phyloP scores from a whole-genome alignment of 2,113 vertebrate genomes.

The Syngnathus scovelli region DNA sequence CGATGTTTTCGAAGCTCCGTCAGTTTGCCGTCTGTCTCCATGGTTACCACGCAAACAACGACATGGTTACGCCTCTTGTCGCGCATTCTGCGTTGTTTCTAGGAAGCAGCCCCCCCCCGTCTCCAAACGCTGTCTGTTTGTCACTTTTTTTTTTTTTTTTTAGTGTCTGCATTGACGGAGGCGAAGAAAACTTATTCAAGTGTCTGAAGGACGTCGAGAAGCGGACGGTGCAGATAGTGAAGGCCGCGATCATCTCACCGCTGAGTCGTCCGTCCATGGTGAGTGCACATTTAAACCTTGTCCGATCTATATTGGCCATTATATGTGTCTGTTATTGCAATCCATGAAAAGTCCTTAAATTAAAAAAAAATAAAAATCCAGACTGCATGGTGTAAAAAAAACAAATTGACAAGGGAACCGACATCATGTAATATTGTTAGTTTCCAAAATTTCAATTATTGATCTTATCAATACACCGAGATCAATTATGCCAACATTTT shows the following conservation, averaged over 20 bases:
- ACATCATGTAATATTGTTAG: too few relatives aligned
- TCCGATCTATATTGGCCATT: background rate
- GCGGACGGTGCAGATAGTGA: background rate
- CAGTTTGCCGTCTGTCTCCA: background rate
- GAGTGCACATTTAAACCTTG: background rate
- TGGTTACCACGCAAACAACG: background rate
- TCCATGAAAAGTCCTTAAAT: too few relatives aligned
- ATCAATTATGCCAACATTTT: too few relatives aligned
- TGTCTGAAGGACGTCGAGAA: background rate
- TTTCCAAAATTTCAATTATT: too few relatives aligned
- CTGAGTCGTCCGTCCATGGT: slow-evolving; percentile 22
- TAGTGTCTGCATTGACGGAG: background rate
- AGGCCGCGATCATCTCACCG: background rate
- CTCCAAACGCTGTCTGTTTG: background rate
- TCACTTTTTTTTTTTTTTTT: background rate
- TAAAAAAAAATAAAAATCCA: too few relatives aligned
- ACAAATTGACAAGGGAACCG: too few relatives aligned
- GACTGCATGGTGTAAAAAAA: too few relatives aligned
- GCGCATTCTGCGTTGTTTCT: background rate
- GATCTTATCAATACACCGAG: too few relatives aligned
- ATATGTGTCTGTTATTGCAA: too few relatives aligned
- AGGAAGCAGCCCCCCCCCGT: background rate
- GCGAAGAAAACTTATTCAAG: background rate
- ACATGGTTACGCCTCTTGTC: background rate
- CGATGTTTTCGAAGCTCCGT: background rate